Evolutionary conservation across 2,888 invertebrate species (phyloP).

Genomic region (Sminthurides aquaticus): DNA sequence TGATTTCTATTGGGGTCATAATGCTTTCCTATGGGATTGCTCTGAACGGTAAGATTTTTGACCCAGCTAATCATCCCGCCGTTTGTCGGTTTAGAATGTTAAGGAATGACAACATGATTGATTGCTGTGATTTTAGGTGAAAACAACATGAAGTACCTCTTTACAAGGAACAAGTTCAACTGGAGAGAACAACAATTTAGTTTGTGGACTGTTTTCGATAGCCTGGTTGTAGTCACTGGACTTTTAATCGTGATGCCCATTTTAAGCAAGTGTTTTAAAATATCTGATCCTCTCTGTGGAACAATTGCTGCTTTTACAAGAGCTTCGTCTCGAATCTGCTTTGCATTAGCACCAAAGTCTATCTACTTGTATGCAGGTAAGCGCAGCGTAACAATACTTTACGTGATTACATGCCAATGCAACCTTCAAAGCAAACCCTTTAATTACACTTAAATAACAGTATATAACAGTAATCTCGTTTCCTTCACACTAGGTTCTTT

Average conservation of each 20-base stretch:
- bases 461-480: too few relatives aligned
- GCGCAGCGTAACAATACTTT: conserved; percentile 2
- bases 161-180: conserved; percentile 39
- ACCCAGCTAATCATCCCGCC: background rate
- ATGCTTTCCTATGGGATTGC: conserved; percentile 38
- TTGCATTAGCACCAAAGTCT: conserved; percentile 35
- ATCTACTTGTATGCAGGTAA: conserved; percentile 34
- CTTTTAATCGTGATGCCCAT: conserved; percentile 37
- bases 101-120: too few relatives aligned
- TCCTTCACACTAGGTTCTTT: conserved; percentile 21
- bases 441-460: too few relatives aligned
- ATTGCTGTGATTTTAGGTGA: too few relatives aligned
- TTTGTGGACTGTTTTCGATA: conserved; percentile 39
- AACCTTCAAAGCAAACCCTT: background rate
- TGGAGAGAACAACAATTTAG: conserved; percentile 43
- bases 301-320: conserved; percentile 19
- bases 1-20: conserved; percentile 37
- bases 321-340: conserved; percentile 29
- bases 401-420: background rate
- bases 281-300: conserved; percentile 35
- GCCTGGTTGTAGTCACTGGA: conserved; percentile 34
- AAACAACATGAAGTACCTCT: conserved; percentile 41
- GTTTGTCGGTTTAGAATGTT: too few relatives aligned
- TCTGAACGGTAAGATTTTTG: conserved; percentile 32
- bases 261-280: conserved; percentile 35